Conservation (phyloP, 2,888 invertebrate species). For the Agrotis exclamationis region DNA sequence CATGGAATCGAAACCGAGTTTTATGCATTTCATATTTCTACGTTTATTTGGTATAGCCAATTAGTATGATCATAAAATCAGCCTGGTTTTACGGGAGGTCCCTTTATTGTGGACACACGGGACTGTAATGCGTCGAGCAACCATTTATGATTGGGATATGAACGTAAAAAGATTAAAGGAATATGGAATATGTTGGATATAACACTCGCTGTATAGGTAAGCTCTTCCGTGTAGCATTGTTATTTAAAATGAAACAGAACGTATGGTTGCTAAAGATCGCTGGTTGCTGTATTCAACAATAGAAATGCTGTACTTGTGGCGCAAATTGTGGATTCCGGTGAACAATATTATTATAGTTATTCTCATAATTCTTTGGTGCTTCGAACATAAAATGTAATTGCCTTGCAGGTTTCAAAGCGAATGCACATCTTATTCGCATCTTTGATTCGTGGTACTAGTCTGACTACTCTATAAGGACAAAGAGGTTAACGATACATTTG, state of each 20-base stretch:
- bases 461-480: not conserved
- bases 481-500: not conserved
- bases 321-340: conserved; percentile 55
- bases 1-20: conserved; percentile 64
- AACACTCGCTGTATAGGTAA: conserved; percentile 18
- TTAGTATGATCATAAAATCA: conserved; percentile 84
- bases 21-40: conserved; percentile 80
- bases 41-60: conserved; percentile 86
- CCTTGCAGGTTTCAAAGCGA: conserved; percentile 27
- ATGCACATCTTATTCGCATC: conserved; percentile 21
- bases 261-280: conserved; percentile 11
- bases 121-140: conserved; percentile 57
- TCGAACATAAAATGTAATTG: conserved; percentile 31
- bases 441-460: conserved; percentile 15
- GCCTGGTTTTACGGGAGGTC: conserved; percentile 81
- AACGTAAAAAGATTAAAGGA: conserved; percentile 36
- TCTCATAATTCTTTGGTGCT: conserved; percentile 43
- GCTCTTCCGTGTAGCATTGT: conserved; percentile 45
- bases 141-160: conserved; percentile 17
- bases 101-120: conserved; percentile 68
- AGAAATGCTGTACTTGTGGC: conserved; percentile 18
- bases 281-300: conserved; percentile 31
- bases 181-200: conserved; percentile 8
- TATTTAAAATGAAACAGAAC: conserved; percentile 54
- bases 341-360: conserved; percentile 35